phyloP scores from a whole-genome alignment of 2,888 invertebrate species.

The Hedya salicella region DNA sequence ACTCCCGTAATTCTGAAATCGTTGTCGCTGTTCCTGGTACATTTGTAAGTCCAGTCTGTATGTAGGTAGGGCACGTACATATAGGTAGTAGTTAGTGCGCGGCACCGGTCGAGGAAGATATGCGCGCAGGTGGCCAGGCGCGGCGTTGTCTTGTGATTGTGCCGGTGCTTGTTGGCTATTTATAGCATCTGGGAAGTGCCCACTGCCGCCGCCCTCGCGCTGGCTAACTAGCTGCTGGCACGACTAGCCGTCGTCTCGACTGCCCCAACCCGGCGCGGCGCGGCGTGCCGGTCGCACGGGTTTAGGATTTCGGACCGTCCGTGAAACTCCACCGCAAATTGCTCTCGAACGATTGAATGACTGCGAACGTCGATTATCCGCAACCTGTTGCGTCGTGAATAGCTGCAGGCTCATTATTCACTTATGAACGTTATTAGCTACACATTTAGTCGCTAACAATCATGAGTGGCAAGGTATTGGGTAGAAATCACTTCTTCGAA shows the following conservation, averaged over 20 bases:
- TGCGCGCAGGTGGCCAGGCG: not conserved
- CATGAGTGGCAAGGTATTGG: not conserved
- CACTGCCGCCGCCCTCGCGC: not conserved
- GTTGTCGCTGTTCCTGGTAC: too few species aligned
- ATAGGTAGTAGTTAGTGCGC: too few species aligned
- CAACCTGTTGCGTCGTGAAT: not conserved
- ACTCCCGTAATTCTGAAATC: too few species aligned
- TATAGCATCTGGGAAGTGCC: conserved; percentile 23
- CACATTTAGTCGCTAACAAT: not conserved
- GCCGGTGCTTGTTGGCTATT: conserved; percentile 17
- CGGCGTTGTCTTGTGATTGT: conserved; percentile 31
- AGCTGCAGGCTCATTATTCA: conserved; percentile 28
- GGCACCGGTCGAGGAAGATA: not conserved
- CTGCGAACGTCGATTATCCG: conserved; percentile 1
- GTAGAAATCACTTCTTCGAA: too few species aligned
- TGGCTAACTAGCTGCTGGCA: conserved; percentile 21
- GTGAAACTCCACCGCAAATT: conserved; percentile 29
- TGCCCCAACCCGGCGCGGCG: not conserved
- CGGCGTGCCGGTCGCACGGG: conserved; percentile 25
- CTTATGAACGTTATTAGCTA: conserved; percentile 6
- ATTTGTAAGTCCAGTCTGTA: too few species aligned
- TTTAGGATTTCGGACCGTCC: conserved; percentile 33
- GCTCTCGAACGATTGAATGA: conserved; percentile 30
- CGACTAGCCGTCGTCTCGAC: too few species aligned
- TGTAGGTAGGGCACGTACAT: too few species aligned